Evolutionary conservation across 1,140 invertebrate genomes (phyloP).

Genomic region (Drosophila obscura): DNA sequence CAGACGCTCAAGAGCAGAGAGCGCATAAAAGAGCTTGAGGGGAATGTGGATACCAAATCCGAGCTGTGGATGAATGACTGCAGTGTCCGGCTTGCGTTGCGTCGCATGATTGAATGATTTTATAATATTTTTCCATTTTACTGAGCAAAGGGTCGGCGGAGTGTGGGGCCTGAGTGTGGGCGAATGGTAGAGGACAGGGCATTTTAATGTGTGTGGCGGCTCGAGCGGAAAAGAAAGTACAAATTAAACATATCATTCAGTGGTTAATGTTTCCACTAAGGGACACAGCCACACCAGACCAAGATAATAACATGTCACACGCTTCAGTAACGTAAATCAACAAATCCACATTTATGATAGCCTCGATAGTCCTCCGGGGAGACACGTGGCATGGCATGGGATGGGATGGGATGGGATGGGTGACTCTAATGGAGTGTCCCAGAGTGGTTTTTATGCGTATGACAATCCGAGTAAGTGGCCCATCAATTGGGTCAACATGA

Average conservation of each 20-base stretch:
- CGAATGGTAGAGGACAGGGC: neutral
- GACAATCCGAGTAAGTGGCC: conserved; percentile 21
- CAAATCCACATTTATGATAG: conserved; percentile 58
- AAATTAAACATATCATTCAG: conserved; percentile 66
- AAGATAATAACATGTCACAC: conserved; percentile 68
- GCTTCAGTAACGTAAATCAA: conserved; percentile 61
- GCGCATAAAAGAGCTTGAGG: conserved; percentile 7
- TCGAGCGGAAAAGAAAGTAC: too few species aligned
- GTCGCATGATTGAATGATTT: conserved; percentile 75
- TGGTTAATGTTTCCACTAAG: conserved; percentile 28
- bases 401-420: too few species aligned
- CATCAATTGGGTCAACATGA: conserved; percentile 46
- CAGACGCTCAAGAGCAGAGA: conserved; percentile 5
- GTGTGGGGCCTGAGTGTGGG: neutral
- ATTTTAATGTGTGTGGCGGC: too few species aligned
- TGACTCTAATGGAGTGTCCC: conserved; percentile 15
- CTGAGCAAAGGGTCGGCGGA: conserved; percentile 40
- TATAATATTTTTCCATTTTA: conserved; percentile 72
- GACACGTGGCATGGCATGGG: too few species aligned
- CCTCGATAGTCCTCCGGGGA: conserved; percentile 5
- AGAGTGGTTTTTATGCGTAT: conserved; percentile 12
- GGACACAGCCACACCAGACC: conserved; percentile 7
- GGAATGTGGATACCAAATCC: conserved; percentile 14
- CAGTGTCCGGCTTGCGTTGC: conserved; percentile 54
- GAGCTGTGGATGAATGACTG: conserved; percentile 25